Conservation (phyloP, 35 echinoderm and acorn worm species). For the Heliocidaris erythrogramma region DNA sequence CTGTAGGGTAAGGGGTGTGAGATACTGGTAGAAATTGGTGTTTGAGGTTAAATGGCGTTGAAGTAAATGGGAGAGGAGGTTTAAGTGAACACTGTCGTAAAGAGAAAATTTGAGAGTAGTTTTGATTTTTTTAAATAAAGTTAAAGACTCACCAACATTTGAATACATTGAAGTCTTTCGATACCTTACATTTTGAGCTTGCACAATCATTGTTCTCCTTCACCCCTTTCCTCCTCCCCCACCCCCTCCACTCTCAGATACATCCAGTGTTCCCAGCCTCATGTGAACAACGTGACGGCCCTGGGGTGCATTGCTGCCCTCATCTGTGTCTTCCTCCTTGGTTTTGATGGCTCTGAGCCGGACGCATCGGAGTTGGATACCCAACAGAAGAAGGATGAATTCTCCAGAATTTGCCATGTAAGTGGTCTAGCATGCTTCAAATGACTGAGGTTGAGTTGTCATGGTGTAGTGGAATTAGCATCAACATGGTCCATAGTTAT, state of each 20-base stretch:
- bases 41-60: background rate
- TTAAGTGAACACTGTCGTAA: no score
- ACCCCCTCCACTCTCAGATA: slow-evolving; percentile 55
- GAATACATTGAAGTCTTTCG: no score
- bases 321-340: slow-evolving; percentile 80
- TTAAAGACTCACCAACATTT: no score
- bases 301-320: slow-evolving; percentile 86
- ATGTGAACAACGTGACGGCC: slow-evolving; percentile 89
- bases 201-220: background rate
- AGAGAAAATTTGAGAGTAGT: no score
- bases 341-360: slow-evolving; percentile 63
- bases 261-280: slow-evolving; percentile 83
- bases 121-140: no score
- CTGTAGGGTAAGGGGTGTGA: background rate
- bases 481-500: no score
- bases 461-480: no score
- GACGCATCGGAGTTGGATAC: background rate
- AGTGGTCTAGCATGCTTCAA: slow-evolving; percentile 24
- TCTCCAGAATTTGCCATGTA: slow-evolving; percentile 84
- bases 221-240: background rate
- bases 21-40: background rate
- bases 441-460: no score
- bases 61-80: no score
- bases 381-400: slow-evolving; percentile 41
- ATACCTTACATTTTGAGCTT: background rate